A percentile compares a stretch with the other conserved stretches of the same genome.
These are phyloP conservation scores for Saccopteryx bilineata DNA, from an alignment of 2,113 vertebrate species.

Conservation along the genomic window DNA sequence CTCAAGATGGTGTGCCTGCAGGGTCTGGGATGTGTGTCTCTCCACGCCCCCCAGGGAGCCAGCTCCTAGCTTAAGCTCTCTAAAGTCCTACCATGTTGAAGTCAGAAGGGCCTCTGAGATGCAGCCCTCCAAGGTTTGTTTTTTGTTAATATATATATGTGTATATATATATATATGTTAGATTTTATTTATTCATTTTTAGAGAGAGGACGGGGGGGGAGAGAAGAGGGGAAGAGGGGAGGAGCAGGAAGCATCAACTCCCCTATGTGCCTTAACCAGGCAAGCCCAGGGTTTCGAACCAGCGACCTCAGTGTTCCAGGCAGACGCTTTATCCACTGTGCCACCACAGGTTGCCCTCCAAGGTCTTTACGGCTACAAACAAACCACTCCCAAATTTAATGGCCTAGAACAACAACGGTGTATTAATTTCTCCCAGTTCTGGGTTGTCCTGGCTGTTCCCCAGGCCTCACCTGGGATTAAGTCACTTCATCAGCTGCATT, in stretches of 20 bases:
- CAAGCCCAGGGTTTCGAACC: no score
- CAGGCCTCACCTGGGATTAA: not conserved
- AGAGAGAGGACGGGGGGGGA: no score
- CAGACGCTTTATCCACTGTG: no score
- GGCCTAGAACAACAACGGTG: not conserved
- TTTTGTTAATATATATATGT: no score
- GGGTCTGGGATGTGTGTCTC: not conserved
- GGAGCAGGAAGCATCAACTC: no score
- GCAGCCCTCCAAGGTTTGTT: not conserved
- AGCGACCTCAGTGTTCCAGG: no score
- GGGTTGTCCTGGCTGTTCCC: not conserved
- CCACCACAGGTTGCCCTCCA: not conserved
- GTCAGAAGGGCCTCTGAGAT: not conserved
- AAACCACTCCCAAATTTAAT: not conserved
- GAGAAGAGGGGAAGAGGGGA: no score
- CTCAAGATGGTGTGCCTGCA: not conserved
- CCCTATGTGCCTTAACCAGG: no score
- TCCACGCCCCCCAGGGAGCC: not conserved
- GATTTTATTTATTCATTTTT: no score
- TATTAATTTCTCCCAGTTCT: not conserved
- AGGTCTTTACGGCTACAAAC: not conserved
- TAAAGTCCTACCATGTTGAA: not conserved
- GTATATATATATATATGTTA: no score
- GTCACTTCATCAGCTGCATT: not conserved
- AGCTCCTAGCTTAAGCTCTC: not conserved